Conservation (phyloP, 2,113 vertebrate species). For the Aythya baeri region DNA sequence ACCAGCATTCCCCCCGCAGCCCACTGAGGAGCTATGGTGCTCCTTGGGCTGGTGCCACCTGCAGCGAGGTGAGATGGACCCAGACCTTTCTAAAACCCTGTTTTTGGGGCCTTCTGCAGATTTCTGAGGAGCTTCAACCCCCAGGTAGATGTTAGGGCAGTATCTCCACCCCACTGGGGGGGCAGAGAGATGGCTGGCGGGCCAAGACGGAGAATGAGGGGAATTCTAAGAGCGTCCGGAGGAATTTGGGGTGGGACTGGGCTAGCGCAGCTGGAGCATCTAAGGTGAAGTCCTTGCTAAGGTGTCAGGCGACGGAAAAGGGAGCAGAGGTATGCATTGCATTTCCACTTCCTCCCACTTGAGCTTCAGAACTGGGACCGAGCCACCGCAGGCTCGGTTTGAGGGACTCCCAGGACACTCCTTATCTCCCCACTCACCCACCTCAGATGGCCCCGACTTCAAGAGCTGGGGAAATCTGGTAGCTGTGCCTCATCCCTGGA, state of each 20-base stretch:
- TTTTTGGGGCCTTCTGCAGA: background rate
- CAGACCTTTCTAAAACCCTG: background rate
- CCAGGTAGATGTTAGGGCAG: background rate
- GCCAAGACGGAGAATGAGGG: conserved; percentile 27
- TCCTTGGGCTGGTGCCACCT: background rate
- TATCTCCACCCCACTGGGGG: background rate
- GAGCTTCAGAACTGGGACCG: background rate
- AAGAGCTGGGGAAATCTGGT: background rate
- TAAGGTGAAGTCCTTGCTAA: conserved; percentile 26
- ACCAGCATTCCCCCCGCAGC: background rate
- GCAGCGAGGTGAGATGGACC: background rate
- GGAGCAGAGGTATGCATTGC: background rate
- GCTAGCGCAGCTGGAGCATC: background rate
- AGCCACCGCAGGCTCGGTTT: background rate
- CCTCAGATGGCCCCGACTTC: background rate
- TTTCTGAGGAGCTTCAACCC: background rate
- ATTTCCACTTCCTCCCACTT: conserved; percentile 17
- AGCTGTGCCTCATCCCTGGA: accelerated
- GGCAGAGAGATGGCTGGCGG: background rate
- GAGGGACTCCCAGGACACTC: background rate
- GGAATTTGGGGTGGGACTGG: conserved; percentile 26
- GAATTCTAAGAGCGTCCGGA: background rate
- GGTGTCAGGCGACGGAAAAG: background rate
- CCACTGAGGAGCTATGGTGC: accelerated
- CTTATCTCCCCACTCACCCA: background rate